Evolutionary conservation across 2,113 vertebrate species (phyloP).

Genomic region (Mobula birostris): DNA sequence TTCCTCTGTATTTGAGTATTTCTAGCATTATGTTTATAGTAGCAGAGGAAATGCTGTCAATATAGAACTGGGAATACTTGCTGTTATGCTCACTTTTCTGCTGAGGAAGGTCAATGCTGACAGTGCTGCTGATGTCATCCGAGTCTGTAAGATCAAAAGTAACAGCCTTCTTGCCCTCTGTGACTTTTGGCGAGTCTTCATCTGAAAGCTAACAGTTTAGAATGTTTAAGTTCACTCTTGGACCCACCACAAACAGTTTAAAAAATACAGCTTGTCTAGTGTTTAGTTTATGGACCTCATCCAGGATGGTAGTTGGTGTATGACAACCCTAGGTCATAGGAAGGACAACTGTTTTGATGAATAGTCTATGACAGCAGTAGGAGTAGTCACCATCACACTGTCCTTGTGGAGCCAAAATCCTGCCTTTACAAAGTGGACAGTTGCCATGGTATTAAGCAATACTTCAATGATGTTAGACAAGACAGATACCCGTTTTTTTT

Average conservation of each 20-base stretch:
- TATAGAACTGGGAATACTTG: neutral
- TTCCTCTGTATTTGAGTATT: too few species aligned
- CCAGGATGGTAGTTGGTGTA: neutral
- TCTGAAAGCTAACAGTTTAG: conserved; percentile 58
- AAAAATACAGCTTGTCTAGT: neutral
- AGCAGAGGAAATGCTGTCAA: neutral
- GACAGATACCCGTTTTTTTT: too few species aligned
- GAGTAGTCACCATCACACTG: too few species aligned
- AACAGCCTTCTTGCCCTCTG: conserved; percentile 60
- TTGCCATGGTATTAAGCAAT: too few species aligned
- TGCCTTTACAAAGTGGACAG: too few species aligned
- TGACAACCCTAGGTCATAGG: neutral
- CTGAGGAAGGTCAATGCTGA: conserved; percentile 41
- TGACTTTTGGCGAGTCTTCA: conserved; percentile 54
- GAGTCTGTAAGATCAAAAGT: conserved; percentile 78
- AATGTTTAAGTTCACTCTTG: neutral
- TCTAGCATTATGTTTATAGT: too few species aligned
- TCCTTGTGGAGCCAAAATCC: too few species aligned
- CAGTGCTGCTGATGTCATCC: conserved; percentile 58
- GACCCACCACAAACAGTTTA: neutral
- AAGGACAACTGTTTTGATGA: neutral
- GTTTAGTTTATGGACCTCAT: neutral
- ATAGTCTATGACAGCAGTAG: too few species aligned
- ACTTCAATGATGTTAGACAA: too few species aligned
- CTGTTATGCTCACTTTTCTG: conserved; percentile 45